Conservation (phyloP, 2,113 vertebrate species). For the Acrocephalus arundinaceus region DNA sequence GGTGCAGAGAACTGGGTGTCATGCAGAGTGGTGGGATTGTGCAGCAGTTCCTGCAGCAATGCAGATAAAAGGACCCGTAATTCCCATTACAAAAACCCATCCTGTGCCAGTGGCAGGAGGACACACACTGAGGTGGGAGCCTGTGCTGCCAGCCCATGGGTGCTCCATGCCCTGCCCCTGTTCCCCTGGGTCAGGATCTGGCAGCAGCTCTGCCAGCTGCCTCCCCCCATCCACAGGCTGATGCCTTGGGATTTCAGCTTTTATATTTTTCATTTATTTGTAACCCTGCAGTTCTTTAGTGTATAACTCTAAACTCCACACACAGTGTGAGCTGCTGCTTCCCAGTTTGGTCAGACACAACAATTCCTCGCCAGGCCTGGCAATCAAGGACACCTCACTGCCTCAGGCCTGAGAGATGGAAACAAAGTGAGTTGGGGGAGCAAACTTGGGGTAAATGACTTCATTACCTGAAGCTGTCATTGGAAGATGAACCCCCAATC, state of each 20-base stretch:
- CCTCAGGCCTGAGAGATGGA: neutral
- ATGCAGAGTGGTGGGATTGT: accelerated
- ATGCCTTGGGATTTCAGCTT: neutral
- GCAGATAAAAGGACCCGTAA: neutral
- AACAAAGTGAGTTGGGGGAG: too few species aligned
- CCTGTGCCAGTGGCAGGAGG: neutral
- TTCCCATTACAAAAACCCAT: neutral
- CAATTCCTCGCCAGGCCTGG: neutral
- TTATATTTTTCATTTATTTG: neutral
- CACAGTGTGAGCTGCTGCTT: neutral
- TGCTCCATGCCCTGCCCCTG: neutral
- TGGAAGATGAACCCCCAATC: neutral
- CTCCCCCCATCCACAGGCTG: neutral
- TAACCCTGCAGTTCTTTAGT: neutral
- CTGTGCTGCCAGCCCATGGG: neutral
- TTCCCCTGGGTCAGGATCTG: neutral
- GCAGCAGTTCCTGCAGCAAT: neutral
- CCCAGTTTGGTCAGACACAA: neutral
- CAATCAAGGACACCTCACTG: neutral
- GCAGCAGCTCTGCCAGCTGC: neutral
- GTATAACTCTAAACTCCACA: neutral
- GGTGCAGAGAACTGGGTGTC: neutral
- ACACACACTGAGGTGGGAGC: neutral
- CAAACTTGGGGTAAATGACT: too few species aligned
- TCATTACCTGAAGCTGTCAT: too few species aligned